Base-by-base conservation (phyloP, 1,140 invertebrate genomes). In the Lepidotrigona ventralis region DNA sequence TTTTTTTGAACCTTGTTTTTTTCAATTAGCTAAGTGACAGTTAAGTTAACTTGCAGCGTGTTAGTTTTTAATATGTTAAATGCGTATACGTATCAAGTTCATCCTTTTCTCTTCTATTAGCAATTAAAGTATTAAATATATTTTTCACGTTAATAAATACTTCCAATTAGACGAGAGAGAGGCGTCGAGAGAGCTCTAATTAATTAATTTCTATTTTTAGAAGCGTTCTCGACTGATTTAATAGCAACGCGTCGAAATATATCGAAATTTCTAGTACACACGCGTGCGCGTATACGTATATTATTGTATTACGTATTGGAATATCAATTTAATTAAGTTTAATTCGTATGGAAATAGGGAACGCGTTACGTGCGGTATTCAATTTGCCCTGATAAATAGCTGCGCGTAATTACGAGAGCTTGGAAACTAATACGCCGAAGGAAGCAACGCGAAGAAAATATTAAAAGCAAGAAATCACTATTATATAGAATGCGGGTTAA, bases 401-500 rank as follows among this genome's bases (percentile, higher is more conserved):
- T 29, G 29, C 17, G 26, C 51, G n/a, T 81, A 81, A 75, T 81
- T 76, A 29, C 51, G 19, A 53, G 21, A 71, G 56, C 26, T 54
- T 33, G 21, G 9, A 15, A 2, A 3, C 14, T 39, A 29, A 53
- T 26, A 19, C 26, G 15, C 8, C 5, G 33, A 39, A 60, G 21
- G 15, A 26, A 33, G 64, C 46, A 39, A 12, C 17, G 33, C 39
- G 39, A 46, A 46, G 0, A 46, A 76, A 46, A 69, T 56, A 58
- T 66, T 26, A 33, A 54, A 60, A n/a, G 26, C 53, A 51, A 82
- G 74, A 82, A 69, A 58, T 77, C 39, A 51, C 74, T 39, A 82
- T 82, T 78, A 60, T 21, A 56, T 39, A 75, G 74, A 82, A 82
- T 60, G 46, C 63, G 53, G 54, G 74, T 83, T 69, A 78, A 78